Evolutionary conservation across 92 coral and sea anemone species (phyloP).

Genomic region (Zoanthus sansibaricus): DNA sequence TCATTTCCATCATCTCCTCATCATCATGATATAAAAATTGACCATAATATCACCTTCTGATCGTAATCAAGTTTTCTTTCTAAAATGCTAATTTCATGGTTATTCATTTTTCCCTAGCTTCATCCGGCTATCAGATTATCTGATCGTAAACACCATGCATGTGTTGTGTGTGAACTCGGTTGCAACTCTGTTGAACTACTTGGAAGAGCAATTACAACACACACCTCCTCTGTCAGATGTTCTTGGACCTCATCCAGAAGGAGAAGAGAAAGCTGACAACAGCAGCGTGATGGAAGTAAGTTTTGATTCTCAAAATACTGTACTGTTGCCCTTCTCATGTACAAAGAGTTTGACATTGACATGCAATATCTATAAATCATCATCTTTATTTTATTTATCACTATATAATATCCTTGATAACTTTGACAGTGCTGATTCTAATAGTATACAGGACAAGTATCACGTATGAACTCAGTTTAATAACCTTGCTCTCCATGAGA

Average conservation of each 20-base stretch:
- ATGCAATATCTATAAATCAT: no score
- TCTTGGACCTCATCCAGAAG: conserved; percentile 73
- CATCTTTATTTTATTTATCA: no score
- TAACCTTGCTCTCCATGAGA: no score
- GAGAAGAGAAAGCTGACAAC: conserved; percentile 51
- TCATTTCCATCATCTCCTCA: no score
- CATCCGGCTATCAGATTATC: conserved; percentile 98
- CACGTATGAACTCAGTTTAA: no score
- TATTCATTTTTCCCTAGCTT: conserved; percentile 62
- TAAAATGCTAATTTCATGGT: background rate
- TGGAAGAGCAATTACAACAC: conserved; percentile 94
- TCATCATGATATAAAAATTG: no score
- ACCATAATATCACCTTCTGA: no score
- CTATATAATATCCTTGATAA: no score
- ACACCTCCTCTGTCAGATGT: conserved; percentile 79
- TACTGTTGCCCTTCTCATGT: background rate
- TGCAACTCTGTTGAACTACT: conserved; percentile 92
- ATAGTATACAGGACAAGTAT: no score
- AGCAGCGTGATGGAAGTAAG: conserved; percentile 47
- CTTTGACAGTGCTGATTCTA: no score
- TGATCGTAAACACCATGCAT: conserved; percentile 99
- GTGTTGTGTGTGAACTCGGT: conserved; percentile 99
- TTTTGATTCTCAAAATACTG: no score
- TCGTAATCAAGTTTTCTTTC: background rate
- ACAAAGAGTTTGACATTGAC: no score